These are phyloP conservation scores for Andinoacara biseriatus DNA, from an alignment of 2,113 vertebrate species.

Conservation along the genomic window DNA sequence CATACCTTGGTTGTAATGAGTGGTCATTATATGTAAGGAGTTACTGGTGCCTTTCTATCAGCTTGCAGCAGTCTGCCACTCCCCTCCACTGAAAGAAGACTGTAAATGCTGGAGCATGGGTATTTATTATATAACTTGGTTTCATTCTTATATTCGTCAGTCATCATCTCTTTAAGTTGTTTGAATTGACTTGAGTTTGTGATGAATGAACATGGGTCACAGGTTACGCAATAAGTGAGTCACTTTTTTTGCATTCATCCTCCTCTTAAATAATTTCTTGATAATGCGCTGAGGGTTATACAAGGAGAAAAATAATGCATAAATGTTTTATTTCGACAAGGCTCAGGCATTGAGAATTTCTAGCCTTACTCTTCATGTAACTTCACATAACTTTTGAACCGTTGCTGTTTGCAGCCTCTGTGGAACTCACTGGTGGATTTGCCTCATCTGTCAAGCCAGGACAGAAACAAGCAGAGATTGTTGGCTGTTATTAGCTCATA, in stretches of 20 bases:
- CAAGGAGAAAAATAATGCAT: background rate
- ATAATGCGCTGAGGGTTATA: background rate
- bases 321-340: background rate
- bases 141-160: background rate
- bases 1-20: background rate
- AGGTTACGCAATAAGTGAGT: background rate
- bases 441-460: background rate
- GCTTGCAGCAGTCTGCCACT: background rate
- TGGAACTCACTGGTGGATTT: rapidly evolving
- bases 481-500: background rate
- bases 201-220: background rate
- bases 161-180: background rate
- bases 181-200: background rate
- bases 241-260: background rate
- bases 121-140: background rate
- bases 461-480: background rate
- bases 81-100: background rate
- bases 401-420: background rate
- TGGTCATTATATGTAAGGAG: background rate
- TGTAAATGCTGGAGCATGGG: background rate
- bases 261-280: background rate
- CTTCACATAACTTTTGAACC: background rate
- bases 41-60: background rate
- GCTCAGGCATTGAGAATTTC: background rate
- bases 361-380: background rate